Conservation (phyloP, 2,888 invertebrate genomes). For the Andrena chrysosceles region DNA sequence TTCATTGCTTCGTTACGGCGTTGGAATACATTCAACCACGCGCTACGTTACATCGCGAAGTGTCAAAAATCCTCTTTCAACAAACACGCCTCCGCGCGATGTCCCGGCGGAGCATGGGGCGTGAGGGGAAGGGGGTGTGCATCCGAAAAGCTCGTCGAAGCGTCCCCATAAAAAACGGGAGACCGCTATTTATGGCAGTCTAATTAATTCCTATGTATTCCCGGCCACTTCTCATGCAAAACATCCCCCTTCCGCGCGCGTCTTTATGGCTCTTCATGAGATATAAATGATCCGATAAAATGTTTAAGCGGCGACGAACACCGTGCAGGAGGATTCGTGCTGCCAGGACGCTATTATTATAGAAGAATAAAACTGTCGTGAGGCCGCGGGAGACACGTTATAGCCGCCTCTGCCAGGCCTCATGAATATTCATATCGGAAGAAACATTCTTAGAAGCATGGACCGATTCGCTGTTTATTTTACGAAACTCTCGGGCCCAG, state of each 20-base stretch:
- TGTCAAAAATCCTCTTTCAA: slow-evolving; percentile 56
- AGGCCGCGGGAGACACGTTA: slow-evolving; percentile 69
- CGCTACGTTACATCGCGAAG: slow-evolving; percentile 38
- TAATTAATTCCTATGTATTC: slow-evolving; percentile 81
- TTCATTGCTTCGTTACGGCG: slow-evolving; percentile 51
- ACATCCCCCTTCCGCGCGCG: slow-evolving; percentile 68
- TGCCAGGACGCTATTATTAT: slow-evolving; percentile 68
- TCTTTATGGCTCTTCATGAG: slow-evolving; percentile 77
- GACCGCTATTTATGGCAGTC: slow-evolving; percentile 74
- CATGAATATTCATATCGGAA: slow-evolving; percentile 80
- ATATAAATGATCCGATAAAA: slow-evolving; percentile 83
- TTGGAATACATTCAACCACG: slow-evolving; percentile 37
- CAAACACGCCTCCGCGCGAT: slow-evolving; percentile 48
- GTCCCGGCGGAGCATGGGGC: neutral
- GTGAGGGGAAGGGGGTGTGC: neutral
- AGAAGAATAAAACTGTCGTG: slow-evolving; percentile 73
- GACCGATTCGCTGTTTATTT: slow-evolving; percentile 65
- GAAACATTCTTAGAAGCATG: slow-evolving; percentile 75
- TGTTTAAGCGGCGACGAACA: slow-evolving; percentile 73
- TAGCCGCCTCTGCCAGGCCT: slow-evolving; percentile 62
- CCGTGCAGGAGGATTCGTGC: slow-evolving; percentile 48
- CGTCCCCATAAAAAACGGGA: slow-evolving; percentile 67
- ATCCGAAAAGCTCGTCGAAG: slow-evolving; percentile 21
- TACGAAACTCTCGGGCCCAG: slow-evolving; percentile 51
- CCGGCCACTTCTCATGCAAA: slow-evolving; percentile 79